Evolutionary conservation across 2,113 vertebrate species (phyloP), one percentile per base, ranked within the genome.

Genomic region (Urocolius indicus): DNA sequence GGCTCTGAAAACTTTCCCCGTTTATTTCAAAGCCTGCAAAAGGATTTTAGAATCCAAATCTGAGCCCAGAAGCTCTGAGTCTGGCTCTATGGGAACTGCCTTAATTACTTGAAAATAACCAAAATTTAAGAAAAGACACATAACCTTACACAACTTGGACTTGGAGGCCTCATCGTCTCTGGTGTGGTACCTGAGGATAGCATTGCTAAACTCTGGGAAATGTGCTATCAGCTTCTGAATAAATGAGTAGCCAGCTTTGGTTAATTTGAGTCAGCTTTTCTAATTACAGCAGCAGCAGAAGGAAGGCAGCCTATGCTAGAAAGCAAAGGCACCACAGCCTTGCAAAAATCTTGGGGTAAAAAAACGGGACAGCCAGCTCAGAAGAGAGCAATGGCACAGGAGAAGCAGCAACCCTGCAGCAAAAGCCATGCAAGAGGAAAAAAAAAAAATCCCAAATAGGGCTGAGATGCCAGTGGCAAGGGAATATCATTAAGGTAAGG

Each of bases 231-330:
- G 68, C 34, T 90, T 90, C 81, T 75, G 61, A 75, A 92, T 95
- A 85, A 85, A 81, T 36, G 8, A 93, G 57, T 76, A 86, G 63
- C 38, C 63, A 80, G 59, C 48, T 78, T 86, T 9, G 13, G 80
- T 92, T 93, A 89, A 81, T 87, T 76, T 92, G 43, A 36, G 66
- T 72, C 91, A 96, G 36, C 34, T 94, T 96, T 96, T 93, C 96
- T 93, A 95, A 92, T 78, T 82, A 95, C 36, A 97, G 90, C 86
- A 93, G n/a, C n/a, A 87, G 91, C 71, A 88, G 14, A 74, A 78
- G 15, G 36, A 89, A 93, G 67, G 55, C 74, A 94, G 66, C 61
- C 79, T 81, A 65, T 4, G 4, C 77, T 90, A 75, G 62, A 69
- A 95, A 97, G 84, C 84, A 88, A 84, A 49, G 92, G 87, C 71